These are phyloP conservation scores for Gymnarchus niloticus DNA, from an alignment of 2,113 vertebrate species.

Conservation along the genomic window DNA sequence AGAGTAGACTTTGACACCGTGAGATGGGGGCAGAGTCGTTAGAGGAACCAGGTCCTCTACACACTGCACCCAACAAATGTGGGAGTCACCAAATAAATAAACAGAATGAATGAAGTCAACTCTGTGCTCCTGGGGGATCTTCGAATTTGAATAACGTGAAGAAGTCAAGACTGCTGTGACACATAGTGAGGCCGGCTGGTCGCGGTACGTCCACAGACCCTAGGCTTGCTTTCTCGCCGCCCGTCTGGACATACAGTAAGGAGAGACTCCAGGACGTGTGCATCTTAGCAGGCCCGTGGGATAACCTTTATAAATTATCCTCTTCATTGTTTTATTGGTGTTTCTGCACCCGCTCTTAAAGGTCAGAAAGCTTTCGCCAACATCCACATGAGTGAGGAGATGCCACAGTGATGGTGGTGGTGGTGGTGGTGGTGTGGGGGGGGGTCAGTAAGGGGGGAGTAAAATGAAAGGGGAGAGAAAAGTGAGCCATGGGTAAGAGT, in stretches of 20 bases:
- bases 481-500: background rate
- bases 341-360: constrained; percentile 47
- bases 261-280: background rate
- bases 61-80: background rate
- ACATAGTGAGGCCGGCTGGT: too few species aligned
- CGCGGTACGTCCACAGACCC: too few species aligned
- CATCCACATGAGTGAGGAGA: constrained; percentile 55
- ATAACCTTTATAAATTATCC: constrained; percentile 53
- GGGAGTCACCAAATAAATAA: background rate
- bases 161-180: too few species aligned
- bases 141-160: too few species aligned
- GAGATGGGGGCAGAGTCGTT: background rate
- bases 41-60: background rate
- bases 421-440: background rate
- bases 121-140: too few species aligned
- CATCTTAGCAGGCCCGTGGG: constrained; percentile 28
- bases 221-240: background rate
- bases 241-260: constrained; percentile 29
- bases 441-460: constrained; percentile 20
- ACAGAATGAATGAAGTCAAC: background rate
- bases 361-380: constrained; percentile 53
- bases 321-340: constrained; percentile 40
- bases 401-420: constrained; percentile 33
- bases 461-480: background rate
- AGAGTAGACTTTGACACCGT: background rate